A percentile compares a stretch with the other conserved stretches of the same genome.
These are phyloP conservation scores for Hippolais icterina DNA, from an alignment of 2,113 vertebrate species.

Conservation along the genomic window DNA sequence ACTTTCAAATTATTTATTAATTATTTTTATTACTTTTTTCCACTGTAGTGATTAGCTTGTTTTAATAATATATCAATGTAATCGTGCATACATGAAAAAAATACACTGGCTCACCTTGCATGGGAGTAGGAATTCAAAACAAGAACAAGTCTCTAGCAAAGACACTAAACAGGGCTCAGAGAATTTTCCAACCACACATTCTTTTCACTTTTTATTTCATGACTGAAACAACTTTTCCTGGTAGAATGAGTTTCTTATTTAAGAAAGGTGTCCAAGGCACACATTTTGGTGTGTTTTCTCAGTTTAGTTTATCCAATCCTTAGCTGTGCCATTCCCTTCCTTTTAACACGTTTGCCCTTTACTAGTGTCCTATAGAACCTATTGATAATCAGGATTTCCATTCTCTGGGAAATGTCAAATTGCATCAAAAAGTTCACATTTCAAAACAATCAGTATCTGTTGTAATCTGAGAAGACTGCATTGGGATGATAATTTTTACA, in stretches of 20 bases:
- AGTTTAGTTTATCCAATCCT: not conserved
- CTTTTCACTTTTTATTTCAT: slow-evolving; percentile 1
- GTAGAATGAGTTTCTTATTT: slow-evolving; percentile 15
- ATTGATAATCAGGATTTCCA: not conserved
- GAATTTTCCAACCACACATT: not conserved
- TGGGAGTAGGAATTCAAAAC: slow-evolving; percentile 21
- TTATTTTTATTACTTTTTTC: slow-evolving; percentile 56
- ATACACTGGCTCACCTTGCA: slow-evolving; percentile 38
- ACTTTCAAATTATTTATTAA: slow-evolving; percentile 66
- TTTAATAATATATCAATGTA: slow-evolving; percentile 64
- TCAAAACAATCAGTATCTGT: not conserved
- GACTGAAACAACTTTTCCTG: not conserved
- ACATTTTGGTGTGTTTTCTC: slow-evolving; percentile 13
- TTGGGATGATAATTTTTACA: not conserved
- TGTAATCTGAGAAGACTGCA: not conserved
- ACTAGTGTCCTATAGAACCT: not conserved
- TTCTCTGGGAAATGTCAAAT: not conserved
- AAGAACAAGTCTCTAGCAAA: not conserved
- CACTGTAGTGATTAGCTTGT: slow-evolving; percentile 41
- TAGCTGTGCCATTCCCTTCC: not conserved
- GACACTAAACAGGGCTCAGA: slow-evolving; percentile 1
- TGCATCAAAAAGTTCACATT: not conserved
- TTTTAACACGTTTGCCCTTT: not conserved
- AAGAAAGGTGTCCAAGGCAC: not conserved
- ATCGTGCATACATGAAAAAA: slow-evolving; percentile 40